Percentiles rank a stretch among this genome's conserved stretches.
phyloP scores from a whole-genome alignment of 92 coral and sea anemone genomes.

The Isaurus tuberculatus region DNA sequence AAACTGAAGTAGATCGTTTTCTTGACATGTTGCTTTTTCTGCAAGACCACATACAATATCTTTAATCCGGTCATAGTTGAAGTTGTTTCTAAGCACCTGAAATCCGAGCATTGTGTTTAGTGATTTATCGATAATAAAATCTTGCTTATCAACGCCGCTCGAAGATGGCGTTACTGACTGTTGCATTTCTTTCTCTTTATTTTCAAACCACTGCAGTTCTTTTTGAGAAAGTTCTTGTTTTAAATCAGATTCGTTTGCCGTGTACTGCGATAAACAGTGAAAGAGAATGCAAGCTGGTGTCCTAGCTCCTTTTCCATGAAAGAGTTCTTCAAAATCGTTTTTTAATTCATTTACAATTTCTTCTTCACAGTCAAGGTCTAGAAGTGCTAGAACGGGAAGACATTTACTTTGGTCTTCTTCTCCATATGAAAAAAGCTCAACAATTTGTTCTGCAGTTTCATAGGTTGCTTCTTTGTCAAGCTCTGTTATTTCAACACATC shows the following conservation, averaged over 20 bases:
- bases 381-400: conserved; percentile 29
- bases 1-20: conserved; percentile 31
- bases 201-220: conserved; percentile 45
- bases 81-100: conserved; percentile 47
- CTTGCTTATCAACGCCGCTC: background rate
- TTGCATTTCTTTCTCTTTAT: conserved; percentile 34
- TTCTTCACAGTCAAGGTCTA: conserved; percentile 37
- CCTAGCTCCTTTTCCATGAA: conserved; percentile 39
- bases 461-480: conserved; percentile 40
- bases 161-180: background rate
- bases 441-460: conserved; percentile 37
- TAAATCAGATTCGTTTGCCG: conserved; percentile 31
- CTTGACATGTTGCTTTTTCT: conserved; percentile 13
- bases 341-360: conserved; percentile 33
- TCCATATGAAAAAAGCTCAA: conserved; percentile 27
- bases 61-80: conserved; percentile 25
- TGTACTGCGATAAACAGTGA: conserved; percentile 38
- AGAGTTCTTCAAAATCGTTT: conserved; percentile 40
- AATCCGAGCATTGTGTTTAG: conserved; percentile 49
- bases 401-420: conserved; percentile 37
- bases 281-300: conserved; percentile 52
- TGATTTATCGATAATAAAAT: background rate
- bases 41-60: conserved; percentile 40
- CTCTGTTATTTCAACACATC: conserved; percentile 41
- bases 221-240: conserved; percentile 42